Evolutionary conservation across 2,797 vertebrate species (phyloP), one percentile per base, ranked within the genome.

Genomic region (Eospalax fontanierii): DNA sequence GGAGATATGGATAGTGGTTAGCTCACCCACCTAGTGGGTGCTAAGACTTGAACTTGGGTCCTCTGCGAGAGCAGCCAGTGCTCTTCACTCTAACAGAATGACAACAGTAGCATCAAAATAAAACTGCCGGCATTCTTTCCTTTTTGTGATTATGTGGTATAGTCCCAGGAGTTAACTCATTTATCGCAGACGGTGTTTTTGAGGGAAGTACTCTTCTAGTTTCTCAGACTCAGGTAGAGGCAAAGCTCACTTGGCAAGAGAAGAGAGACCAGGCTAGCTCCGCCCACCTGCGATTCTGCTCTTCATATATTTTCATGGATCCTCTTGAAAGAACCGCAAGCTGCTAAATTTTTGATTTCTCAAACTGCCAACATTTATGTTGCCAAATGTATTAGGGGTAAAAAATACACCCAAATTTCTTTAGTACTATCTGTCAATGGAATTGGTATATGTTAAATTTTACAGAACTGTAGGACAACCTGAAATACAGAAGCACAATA

Each of bases 391-490:
- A 43, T 35, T 28, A 30, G 80, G 15, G 46, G 78, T 80, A 7
- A 81, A 87, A 95, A 94, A 63, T 40, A n/a, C 15, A 28, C 57
- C 89, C 89, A 68, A 30, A 28, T 65, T 79, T 87, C 71, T 84
- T 93, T 3, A 8, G 9, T 40, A n/a, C 87, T 65, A 54, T 65
- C 33, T 40, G 87, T 85, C 75, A 85, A 83, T 75, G 16, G 80
- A 71, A 33, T 6, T 26, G 92, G 35, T 50, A 2, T 33, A 40
- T 83, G 16, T 79, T 30, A 65, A 50, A 88, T 78, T 76, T 78
- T 66, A 63, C 43, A 30, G 71, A 89, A 87, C 65, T 46, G 30
- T 12, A n/a, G 35, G 26, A 35, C 21, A 57, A 46, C 10, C n/a
- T 24, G 71, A 89, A 40, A 63, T 33, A 18, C 61, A 89, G 80